These are phyloP conservation scores for Graphium colonna DNA, from an alignment of 2,888 invertebrate species.

Conservation along the genomic window DNA sequence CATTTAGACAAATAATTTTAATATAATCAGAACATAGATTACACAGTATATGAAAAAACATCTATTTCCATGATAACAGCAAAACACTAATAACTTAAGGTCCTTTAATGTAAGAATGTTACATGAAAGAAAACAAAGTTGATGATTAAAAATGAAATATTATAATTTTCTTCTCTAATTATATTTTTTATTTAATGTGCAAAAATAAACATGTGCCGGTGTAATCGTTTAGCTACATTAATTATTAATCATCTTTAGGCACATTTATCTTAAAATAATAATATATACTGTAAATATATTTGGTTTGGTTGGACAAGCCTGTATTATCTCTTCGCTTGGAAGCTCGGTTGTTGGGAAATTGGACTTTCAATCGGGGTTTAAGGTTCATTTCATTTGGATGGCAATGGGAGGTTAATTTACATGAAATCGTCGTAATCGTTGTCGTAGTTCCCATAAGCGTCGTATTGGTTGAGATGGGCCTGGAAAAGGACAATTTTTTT, in stretches of 20 bases:
- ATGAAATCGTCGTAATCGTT: slow-evolving; percentile 89
- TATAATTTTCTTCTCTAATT: too few species aligned
- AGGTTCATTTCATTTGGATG: too few species aligned
- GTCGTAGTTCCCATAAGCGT: slow-evolving; percentile 83
- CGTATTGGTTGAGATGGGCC: slow-evolving; percentile 84
- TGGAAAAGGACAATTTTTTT: slow-evolving; percentile 51
- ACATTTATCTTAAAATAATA: too few species aligned
- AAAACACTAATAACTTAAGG: not conserved
- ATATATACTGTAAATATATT: too few species aligned
- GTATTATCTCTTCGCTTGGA: not conserved
- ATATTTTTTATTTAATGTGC: too few species aligned
- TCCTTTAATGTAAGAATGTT: not conserved
- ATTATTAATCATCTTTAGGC: too few species aligned
- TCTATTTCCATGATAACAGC: not conserved
- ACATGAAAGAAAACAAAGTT: not conserved
- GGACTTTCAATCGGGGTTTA: not conserved
- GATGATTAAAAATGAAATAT: not conserved
- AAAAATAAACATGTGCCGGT: too few species aligned
- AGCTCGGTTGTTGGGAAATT: not conserved
- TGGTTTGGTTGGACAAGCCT: not conserved
- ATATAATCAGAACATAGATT: not conserved
- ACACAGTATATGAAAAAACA: not conserved
- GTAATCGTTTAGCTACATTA: too few species aligned
- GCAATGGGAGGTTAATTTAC: slow-evolving; percentile 67
- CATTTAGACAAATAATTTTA: not conserved